Percentiles rank a stretch among this genome's conserved stretches.
Evolutionary conservation across 2,797 vertebrate genomes (phyloP).

Genomic region (Tolypeutes matacus): DNA sequence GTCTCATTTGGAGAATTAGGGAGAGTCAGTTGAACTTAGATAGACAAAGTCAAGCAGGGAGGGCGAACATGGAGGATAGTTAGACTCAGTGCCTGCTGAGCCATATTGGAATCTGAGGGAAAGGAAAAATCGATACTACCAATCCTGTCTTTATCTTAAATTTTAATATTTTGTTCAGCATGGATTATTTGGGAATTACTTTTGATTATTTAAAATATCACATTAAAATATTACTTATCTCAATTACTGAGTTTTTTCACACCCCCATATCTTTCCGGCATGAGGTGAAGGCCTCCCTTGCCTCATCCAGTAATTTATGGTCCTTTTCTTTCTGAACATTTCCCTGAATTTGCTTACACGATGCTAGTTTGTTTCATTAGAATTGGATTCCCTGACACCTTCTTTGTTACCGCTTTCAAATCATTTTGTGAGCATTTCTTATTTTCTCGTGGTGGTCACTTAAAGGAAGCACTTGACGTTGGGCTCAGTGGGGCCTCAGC

Average conservation of each 20-base stretch:
- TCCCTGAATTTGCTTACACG: neutral
- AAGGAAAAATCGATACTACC: neutral
- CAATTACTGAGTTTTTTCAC: neutral
- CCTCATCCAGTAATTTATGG: neutral
- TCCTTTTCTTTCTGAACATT: neutral
- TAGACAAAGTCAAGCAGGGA: fast-evolving
- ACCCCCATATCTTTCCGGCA: neutral
- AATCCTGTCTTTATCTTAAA: neutral
- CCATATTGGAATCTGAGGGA: fast-evolving
- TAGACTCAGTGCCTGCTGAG: neutral
- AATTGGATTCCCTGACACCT: neutral
- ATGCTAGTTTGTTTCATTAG: no score
- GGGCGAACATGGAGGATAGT: neutral
- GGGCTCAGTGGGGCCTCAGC: neutral
- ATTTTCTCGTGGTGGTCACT: neutral
- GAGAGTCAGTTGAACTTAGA: neutral
- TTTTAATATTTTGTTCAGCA: neutral
- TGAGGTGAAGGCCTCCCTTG: neutral
- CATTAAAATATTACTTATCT: neutral
- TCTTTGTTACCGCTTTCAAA: neutral
- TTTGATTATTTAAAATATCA: no score
- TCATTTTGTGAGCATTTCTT: neutral
- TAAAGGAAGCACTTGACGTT: neutral
- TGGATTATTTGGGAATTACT: neutral
- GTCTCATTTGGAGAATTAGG: neutral